Conservation (phyloP, 1,140 invertebrate species). For the Drepana arcuata region DNA sequence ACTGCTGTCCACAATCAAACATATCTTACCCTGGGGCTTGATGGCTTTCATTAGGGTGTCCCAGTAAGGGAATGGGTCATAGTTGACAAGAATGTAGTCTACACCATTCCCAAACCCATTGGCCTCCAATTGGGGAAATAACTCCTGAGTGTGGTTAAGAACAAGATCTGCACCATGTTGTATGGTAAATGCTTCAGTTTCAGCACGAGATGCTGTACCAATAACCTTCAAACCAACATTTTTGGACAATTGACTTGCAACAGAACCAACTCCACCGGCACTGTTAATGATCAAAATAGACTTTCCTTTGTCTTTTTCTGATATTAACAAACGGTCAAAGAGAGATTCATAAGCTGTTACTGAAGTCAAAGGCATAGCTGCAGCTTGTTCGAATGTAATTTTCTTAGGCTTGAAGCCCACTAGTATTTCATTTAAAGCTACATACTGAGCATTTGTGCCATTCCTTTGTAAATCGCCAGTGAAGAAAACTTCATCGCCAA, state of each 20-base stretch:
- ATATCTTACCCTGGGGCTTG: slow-evolving; percentile 54
- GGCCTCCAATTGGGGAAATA: slow-evolving; percentile 37
- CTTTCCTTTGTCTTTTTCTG: slow-evolving; percentile 50
- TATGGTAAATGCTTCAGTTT: slow-evolving; percentile 34
- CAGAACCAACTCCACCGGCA: slow-evolving; percentile 52
- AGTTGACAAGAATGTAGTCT: slow-evolving; percentile 53
- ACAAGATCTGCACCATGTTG: slow-evolving; percentile 39
- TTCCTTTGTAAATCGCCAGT: slow-evolving; percentile 40
- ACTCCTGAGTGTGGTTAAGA: slow-evolving; percentile 40
- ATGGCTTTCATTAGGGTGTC: slow-evolving; percentile 44
- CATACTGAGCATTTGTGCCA: slow-evolving; percentile 52
- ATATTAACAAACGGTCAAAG: slow-evolving; percentile 35
- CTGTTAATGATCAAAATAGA: slow-evolving; percentile 52
- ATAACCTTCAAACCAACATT: slow-evolving; percentile 48
- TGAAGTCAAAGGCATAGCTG: slow-evolving; percentile 50
- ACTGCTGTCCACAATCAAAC: slow-evolving; percentile 48
- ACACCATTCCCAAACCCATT: slow-evolving; percentile 35
- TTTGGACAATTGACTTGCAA: slow-evolving; percentile 45
- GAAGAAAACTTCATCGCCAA: slow-evolving; percentile 55
- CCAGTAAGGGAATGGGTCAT: slow-evolving; percentile 58
- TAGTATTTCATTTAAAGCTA: slow-evolving; percentile 41
- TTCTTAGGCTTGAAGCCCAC: slow-evolving; percentile 46
- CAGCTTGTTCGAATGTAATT: slow-evolving; percentile 50
- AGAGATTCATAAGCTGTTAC: slow-evolving; percentile 49
- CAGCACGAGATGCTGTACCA: slow-evolving; percentile 48